These are phyloP conservation scores for Zaprionus tsacasi DNA, from an alignment of 1,140 invertebrate genomes.

Conservation along the genomic window DNA sequence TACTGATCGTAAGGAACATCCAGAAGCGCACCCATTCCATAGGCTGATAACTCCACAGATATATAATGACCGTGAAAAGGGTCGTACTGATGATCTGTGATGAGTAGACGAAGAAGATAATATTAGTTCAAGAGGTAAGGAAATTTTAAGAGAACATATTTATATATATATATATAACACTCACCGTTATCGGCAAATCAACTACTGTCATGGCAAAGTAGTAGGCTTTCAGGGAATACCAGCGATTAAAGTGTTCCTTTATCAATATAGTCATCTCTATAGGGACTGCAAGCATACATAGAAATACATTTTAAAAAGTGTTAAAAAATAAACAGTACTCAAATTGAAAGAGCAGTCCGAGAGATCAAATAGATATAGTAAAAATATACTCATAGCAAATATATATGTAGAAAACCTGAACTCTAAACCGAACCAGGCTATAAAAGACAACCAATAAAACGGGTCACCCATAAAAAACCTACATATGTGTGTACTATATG, in stretches of 20 bases:
- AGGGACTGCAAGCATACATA: constrained; percentile 88
- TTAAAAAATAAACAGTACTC: background rate
- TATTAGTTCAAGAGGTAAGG: background rate
- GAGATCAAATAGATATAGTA: background rate
- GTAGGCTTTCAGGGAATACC: constrained; percentile 97
- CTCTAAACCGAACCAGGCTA: background rate
- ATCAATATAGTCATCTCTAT: constrained; percentile 95
- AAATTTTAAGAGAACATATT: no score
- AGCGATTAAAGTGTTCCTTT: constrained; percentile 97
- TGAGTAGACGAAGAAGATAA: background rate
- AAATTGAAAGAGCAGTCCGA: background rate
- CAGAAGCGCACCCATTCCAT: constrained; percentile 89
- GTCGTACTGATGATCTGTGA: constrained; percentile 89
- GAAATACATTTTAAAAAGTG: background rate
- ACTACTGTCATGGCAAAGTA: constrained; percentile 94
- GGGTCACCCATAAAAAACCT: background rate
- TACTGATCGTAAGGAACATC: constrained; percentile 92
- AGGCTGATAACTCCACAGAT: constrained; percentile 94
- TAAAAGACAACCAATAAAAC: background rate
- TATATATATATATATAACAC: background rate
- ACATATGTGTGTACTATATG: background rate
- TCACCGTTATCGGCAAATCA: constrained; percentile 90
- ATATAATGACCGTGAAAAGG: constrained; percentile 92
- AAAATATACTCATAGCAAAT: background rate
- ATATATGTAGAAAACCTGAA: background rate